Evolutionary conservation across 1,140 invertebrate genomes (phyloP), one percentile per base, ranked within the genome.

Genomic region (Galleria mellonella): DNA sequence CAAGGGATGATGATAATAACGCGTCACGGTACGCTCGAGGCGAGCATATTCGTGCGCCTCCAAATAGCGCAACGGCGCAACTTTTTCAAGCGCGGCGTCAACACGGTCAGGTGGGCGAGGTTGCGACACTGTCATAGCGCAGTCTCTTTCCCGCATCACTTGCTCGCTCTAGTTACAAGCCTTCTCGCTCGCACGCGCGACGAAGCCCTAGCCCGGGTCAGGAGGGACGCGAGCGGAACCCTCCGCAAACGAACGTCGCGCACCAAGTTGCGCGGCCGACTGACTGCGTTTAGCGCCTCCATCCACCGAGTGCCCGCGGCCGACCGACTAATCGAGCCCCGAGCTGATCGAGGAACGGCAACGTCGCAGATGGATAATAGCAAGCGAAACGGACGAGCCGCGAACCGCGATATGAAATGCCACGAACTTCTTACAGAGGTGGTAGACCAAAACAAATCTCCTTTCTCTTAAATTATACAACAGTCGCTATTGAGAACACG

Each of bases 381-480:
- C 65, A 51, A 75, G 62, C 72, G 68, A 77, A 72, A 72, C 71
- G 73, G 64, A 76, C 75, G 62, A 69, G 63, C 62, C 52, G 54
- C 75, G 62, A 69, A 62, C 62, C 52, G 54, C 62, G 71, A 69
- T 69, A 83, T 62, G 65, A 76, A 81, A 81, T 77, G 74, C 72
- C 74, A 78, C 74, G 68, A 77, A 60, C 65, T 63, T 70, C 62
- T n/a, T 56, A 69, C 75, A 60, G 68, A 72, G 69, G 72, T 73
- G 75, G 66, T 73, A 68, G 72, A 82, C 81, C 75, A 84, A 81
- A 84, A 81, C 81, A 84, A 78, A 83, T 81, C 76, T 75, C 79
- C 79, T 82, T 84, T 84, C 77, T 84, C 74, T 78, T 75, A 78
- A 79, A 81, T 84, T 82, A 78, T 78, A 75, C 70, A 82, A 79